Percentiles rank a stretch among this genome's conserved stretches.
These are phyloP conservation scores for Hyperoodon ampullatus DNA, from an alignment of 2,113 vertebrate species.

Conservation along the genomic window DNA sequence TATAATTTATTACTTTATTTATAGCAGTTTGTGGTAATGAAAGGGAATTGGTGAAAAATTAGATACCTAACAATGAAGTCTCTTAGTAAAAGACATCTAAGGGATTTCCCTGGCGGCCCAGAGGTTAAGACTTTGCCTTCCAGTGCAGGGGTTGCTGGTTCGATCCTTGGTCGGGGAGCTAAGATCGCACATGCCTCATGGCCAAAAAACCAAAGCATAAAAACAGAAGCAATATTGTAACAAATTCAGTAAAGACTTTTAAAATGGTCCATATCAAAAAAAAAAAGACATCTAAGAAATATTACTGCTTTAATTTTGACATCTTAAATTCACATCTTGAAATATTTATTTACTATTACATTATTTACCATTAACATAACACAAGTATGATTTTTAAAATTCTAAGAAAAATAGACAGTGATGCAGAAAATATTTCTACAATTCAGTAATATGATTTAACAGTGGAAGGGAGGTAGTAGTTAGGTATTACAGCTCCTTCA, in stretches of 20 bases:
- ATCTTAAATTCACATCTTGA: slow-evolving; percentile 32
- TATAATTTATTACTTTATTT: slow-evolving; percentile 43
- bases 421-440: neutral
- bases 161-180: too few relatives aligned
- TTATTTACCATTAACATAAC: slow-evolving; percentile 15
- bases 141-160: too few relatives aligned
- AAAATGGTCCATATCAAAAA: too few relatives aligned
- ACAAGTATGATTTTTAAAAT: slow-evolving; percentile 26
- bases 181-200: too few relatives aligned
- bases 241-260: too few relatives aligned
- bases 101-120: too few relatives aligned
- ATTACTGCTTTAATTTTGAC: slow-evolving; percentile 45
- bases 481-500: neutral
- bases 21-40: slow-evolving; percentile 32
- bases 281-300: slow-evolving; percentile 25
- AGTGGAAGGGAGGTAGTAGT: neutral
- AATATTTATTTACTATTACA: neutral
- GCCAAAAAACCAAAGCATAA: too few relatives aligned
- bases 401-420: slow-evolving; percentile 11
- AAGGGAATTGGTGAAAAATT: slow-evolving; percentile 50
- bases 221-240: too few relatives aligned
- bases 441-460: neutral
- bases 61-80: neutral
- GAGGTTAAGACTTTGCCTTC: too few relatives aligned
- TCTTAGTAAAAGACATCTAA: slow-evolving; percentile 27